Evolutionary conservation across 1,140 invertebrate genomes (phyloP).

Genomic region (Papilio aristodemus): DNA sequence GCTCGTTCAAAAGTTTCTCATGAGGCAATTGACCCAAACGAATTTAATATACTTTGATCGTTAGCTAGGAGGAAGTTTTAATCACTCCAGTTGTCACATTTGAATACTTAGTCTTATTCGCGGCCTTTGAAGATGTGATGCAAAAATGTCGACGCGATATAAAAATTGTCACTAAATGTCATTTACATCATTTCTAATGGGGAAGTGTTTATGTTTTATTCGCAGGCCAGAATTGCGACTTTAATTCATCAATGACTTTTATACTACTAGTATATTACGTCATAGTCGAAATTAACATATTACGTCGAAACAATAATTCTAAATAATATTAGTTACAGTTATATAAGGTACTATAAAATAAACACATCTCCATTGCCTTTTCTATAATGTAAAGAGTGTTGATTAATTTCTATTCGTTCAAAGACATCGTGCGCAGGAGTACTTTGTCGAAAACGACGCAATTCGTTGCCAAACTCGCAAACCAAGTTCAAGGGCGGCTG

Average conservation of each 20-base stretch:
- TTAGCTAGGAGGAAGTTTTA: slow-evolving; percentile 9
- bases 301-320: too few relatives aligned
- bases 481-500: slow-evolving; percentile 12
- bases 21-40: slow-evolving; percentile 16
- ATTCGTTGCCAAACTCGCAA: background rate
- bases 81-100: slow-evolving; percentile 14
- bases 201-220: slow-evolving; percentile 1
- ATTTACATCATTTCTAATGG: slow-evolving; percentile 2
- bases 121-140: background rate
- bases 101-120: background rate
- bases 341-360: background rate
- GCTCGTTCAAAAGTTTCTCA: slow-evolving; percentile 8
- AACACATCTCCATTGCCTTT: slow-evolving; percentile 4
- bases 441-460: slow-evolving; percentile 1
- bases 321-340: background rate
- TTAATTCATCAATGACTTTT: background rate
- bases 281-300: too few relatives aligned
- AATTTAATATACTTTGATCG: slow-evolving; percentile 12
- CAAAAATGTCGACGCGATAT: slow-evolving; percentile 9
- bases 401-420: slow-evolving; percentile 20
- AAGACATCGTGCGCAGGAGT: slow-evolving; percentile 15
- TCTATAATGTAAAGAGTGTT: slow-evolving; percentile 13
- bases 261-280: too few relatives aligned
- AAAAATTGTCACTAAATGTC: slow-evolving; percentile 15
- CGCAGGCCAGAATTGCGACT: background rate